Conservation (phyloP, 2,888 invertebrate genomes). For the Pollenia labialis region DNA sequence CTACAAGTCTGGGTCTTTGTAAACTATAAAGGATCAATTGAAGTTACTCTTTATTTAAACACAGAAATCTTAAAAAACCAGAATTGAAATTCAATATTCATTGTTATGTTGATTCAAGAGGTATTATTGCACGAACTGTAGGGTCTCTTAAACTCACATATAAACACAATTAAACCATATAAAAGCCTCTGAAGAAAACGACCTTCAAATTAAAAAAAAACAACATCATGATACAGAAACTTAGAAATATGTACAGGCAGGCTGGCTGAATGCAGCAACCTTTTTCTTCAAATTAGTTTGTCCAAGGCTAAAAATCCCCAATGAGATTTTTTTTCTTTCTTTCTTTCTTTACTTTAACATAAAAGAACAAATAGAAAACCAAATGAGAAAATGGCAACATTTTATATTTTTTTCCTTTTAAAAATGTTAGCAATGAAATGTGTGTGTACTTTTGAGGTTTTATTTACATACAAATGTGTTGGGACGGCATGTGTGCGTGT, state of each 20-base stretch:
- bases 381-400: constrained; percentile 14
- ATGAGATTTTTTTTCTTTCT: constrained; percentile 28
- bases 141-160: neutral
- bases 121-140: too few species aligned
- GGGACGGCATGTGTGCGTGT: neutral
- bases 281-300: constrained; percentile 54
- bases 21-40: too few species aligned
- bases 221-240: neutral
- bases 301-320: constrained; percentile 52
- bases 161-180: constrained; percentile 1
- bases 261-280: neutral
- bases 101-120: too few species aligned
- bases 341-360: neutral
- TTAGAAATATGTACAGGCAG: constrained; percentile 5
- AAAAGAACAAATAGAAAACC: constrained; percentile 1
- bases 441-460: neutral
- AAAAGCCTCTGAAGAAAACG: constrained; percentile 27
- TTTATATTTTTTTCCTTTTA: neutral
- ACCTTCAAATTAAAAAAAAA: constrained; percentile 49
- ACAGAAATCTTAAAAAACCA: too few species aligned
- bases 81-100: too few species aligned
- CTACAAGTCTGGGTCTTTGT: too few species aligned
- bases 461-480: neutral
- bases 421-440: neutral
- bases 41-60: too few species aligned